Conservation (phyloP, 2,888 invertebrate genomes). For the Mycogona germanica region DNA sequence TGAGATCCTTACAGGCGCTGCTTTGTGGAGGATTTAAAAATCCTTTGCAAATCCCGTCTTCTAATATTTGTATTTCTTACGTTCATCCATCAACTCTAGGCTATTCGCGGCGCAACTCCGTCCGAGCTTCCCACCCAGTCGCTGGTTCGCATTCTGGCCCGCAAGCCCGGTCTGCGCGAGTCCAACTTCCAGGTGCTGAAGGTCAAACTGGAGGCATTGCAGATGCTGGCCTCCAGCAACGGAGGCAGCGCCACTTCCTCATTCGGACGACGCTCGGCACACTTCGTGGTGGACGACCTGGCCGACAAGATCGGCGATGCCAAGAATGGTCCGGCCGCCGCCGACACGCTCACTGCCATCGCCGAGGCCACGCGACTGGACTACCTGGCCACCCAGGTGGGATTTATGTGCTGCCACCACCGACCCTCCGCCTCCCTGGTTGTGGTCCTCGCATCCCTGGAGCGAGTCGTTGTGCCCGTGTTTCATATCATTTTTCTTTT, state of each 20-base stretch:
- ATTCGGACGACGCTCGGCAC: constrained; percentile 57
- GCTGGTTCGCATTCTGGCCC: constrained; percentile 55
- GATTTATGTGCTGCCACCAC: neutral
- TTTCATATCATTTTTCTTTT: neutral
- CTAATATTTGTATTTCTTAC: constrained; percentile 20
- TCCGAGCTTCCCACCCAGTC: constrained; percentile 59
- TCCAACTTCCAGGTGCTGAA: constrained; percentile 87
- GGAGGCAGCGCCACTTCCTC: no score
- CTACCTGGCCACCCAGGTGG: constrained; percentile 49
- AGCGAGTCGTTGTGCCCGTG: neutral
- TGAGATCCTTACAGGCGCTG: no score
- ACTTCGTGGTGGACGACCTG: constrained; percentile 62
- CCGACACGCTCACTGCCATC: constrained; percentile 56
- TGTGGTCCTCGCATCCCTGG: neutral
- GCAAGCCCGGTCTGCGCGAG: constrained; percentile 75
- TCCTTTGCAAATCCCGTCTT: neutral
- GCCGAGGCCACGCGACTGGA: constrained; percentile 67
- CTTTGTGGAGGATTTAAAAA: neutral
- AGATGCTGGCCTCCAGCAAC: constrained; percentile 62
- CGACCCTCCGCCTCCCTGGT: no score
- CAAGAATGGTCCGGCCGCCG: constrained; percentile 57
- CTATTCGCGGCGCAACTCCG: constrained; percentile 47
- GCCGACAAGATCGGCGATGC: constrained; percentile 73
- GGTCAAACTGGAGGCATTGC: constrained; percentile 62
- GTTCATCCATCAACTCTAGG: no score